These are phyloP conservation scores for Sycobia sp. DNA, from an alignment of 1,140 invertebrate genomes.

Conservation along the genomic window DNA sequence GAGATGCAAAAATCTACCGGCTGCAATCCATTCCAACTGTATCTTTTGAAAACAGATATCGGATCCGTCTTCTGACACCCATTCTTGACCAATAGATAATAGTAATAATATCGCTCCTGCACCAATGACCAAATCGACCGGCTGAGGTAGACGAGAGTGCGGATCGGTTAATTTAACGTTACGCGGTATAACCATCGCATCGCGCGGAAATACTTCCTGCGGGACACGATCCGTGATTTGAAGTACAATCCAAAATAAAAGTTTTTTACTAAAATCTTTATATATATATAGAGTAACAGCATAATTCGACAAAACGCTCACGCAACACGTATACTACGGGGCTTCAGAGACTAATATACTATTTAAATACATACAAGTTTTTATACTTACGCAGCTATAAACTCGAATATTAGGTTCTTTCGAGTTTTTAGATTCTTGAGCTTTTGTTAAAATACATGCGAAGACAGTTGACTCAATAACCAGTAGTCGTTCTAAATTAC, in stretches of 20 bases:
- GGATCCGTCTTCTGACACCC: neutral
- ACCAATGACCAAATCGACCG: neutral
- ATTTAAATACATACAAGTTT: too few species aligned
- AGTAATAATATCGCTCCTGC: neutral
- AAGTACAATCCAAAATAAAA: neutral
- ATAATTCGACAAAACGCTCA: too few species aligned
- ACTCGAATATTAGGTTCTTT: too few species aligned
- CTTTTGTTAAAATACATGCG: too few species aligned
- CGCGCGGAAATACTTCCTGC: neutral
- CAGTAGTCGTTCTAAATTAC: too few species aligned
- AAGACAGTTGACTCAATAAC: too few species aligned
- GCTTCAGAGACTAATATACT: too few species aligned
- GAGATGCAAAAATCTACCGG: conserved; percentile 5
- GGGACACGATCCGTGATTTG: neutral
- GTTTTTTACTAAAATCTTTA: neutral
- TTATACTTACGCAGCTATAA: too few species aligned
- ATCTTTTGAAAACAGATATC: conserved; percentile 3
- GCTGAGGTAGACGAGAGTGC: neutral
- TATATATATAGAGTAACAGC: too few species aligned
- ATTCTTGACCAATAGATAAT: neutral
- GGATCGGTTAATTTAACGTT: neutral
- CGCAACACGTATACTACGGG: too few species aligned
- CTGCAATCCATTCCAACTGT: neutral
- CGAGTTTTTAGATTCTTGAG: too few species aligned
- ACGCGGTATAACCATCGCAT: neutral